Base-by-base conservation (phyloP, 1,140 invertebrate species). In the Cataglyphis hispanica region DNA sequence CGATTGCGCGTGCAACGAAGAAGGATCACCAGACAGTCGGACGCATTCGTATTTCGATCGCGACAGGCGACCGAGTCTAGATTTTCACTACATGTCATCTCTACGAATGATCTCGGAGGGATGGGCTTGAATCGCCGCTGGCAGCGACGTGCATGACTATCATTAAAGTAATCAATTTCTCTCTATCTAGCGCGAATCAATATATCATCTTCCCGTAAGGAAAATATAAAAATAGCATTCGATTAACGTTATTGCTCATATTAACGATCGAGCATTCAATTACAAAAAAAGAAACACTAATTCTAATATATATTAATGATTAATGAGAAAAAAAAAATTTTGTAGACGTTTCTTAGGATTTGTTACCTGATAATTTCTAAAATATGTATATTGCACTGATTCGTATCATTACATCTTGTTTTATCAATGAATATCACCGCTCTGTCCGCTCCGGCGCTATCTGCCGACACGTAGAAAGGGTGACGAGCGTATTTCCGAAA, bases 1-100 rank as follows among this genome's bases (percentile, higher is more conserved):
- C 78, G 78, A 50, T 50, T 50, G 56, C 53, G 67, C 78, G 37
- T 37, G 56, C 78, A 83, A 83, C 78, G 78, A 83, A 83, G 67
- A 83, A 83, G 78, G 67, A 83, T 83, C 67, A 83, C 78, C 78
- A 56, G 78, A 83, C 78, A 83, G 78, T 74, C 67, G 66, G 78
- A 72, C 56, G 67, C 37, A 60, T 60, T 83, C 67, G 53, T 83
- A 83, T 83, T 69, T 72, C 67, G 40, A 70, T 13, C 34, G 78
- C 66, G 69, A 72, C 78, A 81, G 66, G 22, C 78, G 78, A 72
- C 78, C 27, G 66, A 58, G 78, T 81, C 63, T 72, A 69, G 67
- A 83, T 72, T 72, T 74, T 67, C 25, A 60, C 37, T 37, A 58
- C 22, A 67, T 60, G 70, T 83, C 78, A 74, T 83, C 78, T 72